Base-by-base conservation (phyloP, 2,797 vertebrate species). In the Anableps anableps region DNA sequence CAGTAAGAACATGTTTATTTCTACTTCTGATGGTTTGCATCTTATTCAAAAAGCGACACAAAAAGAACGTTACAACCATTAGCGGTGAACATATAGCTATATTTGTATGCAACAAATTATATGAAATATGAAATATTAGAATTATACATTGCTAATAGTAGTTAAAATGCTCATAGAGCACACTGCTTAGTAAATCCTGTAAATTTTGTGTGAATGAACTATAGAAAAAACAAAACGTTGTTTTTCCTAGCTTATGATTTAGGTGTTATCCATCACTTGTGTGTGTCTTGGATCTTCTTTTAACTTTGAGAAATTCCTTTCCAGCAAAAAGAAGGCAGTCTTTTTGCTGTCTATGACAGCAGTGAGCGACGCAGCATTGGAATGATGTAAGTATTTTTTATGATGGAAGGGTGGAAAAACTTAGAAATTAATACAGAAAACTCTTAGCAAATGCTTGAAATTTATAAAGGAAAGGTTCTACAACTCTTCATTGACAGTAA, bases 351-450 rank as follows among this genome's bases (percentile, higher is more conserved):
- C 60, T 96, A 96, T 48, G 97, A 98, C 92, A 95, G 80, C 88
- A 88, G 88, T 81, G 94, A 96, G 51, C 94, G 95, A 84, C 77
- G 94, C 86, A 95, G 85, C 8, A 51, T 99, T 82, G 97, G 97
- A 83, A 96, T 98, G 95, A n/a, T 98, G 98, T 97, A 84, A 97
- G 97, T 98, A 85, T 75, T 82, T 89, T 1, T 74, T 38, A 14
- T 64, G n/a, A n/a, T n/a, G n/a, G n/a, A n/a, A n/a, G n/a, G 19
- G 23, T 38, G 21, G 21, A 17, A 55, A 55, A 51, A 8, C 31
- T 26, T 70, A 38, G 14, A 43, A 70, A 70, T 11, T 2, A 19
- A 23, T 26, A 23, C 21, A 26, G 64, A 41, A 68, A 17, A 5
- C 8, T 17, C 8, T 48, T 51, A 2, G 36, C 34, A 36, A 34